Evolutionary conservation across 2,113 vertebrate genomes (phyloP), one percentile per base, ranked within the genome.

Genomic region (Saguinus midas): DNA sequence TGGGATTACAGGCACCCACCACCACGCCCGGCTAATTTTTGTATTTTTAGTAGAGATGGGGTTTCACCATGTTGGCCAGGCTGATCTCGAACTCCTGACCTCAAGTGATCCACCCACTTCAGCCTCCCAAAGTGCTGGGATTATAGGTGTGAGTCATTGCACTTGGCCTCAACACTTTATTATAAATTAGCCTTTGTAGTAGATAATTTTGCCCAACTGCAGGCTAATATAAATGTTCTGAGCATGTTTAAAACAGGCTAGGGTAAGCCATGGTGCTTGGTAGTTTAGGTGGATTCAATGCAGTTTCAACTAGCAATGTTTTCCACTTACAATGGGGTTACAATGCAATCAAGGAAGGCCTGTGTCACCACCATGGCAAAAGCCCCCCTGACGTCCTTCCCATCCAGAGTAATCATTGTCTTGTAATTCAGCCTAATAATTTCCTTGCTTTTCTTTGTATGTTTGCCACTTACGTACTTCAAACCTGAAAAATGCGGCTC

Each of bases 331-430:
- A 43, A 5, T 17, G 16, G 16, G 14, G 4, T 45, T 78, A 48
- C 27, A 48, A 17, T 8, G 3, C 16, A 8, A 76, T 32, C 27
- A 18, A 48, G 43, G 27, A 48, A 29, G 4, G 27, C 18, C 13
- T 78, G 27, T 48, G 20, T 79, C 35, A 40, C 7, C 75, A 35
- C 14, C 7, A 37, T 2, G 0, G 1, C 27, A n/a, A 35, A 27
- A n/a, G 18, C 8, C 8, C 40, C 37, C 0, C 0, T 0, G 0
- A 3, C 9, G 0, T 12, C 45, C 70, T 17, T 66, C 32, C 55
- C 25, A 1, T 75, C 55, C 1, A 5, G 14, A 23, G 75, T 9
- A 35, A 82, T n/a, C 29, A 43, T 25, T 12, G 9, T n/a, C 57
- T n/a, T 64, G 32, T 70, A 40, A 23, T 17, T 87, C 35, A 78